Evolutionary conservation across 2,888 invertebrate species (phyloP), one percentile per base, ranked within the genome.

Genomic region (Tortrix viridana): DNA sequence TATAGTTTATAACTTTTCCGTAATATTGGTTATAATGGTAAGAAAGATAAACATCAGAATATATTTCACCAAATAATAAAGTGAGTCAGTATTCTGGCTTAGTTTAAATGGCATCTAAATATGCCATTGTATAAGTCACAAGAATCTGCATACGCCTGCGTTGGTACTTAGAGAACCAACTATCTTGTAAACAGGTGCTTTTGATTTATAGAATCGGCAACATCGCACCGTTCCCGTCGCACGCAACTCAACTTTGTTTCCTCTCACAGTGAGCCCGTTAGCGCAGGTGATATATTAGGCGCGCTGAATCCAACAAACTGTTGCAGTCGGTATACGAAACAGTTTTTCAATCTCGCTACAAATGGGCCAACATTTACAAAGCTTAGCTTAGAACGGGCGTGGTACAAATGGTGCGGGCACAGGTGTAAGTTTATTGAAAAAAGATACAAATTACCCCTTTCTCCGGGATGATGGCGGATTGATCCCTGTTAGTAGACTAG

Each of bases 351-450:
- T 89, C 85, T 86, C 80, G 72, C 80, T 85, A 88, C 89, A 91
- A 91, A 91, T 90, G 85, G 85, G 70, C 75, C 70, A 83, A 86
- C 91, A 89, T 91, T 92, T 88, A 88, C 88, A 86, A 89, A 82
- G 83, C 85, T 86, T 82, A 81, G 84, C 83, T 88, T 84, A 84
- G 84, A 83, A 83, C 77, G 81, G 80, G 77, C 74, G 71, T 72
- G 72, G 79, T 84, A 84, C 83, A 86, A 89, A 85, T 85, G 82
- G 86, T 68, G 74, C 72, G 76, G 72, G 79, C 86, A 80, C 89
- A 90, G 89, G 91, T 92, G 91, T 84, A 87, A 80, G 79, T 88
- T 86, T 90, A 90, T 89, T 90, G 89, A 89, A 90, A 89, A 90
- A 89, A 88, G 86, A 88, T 86, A 88, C 86, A 86, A 88, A 90